Conservation (phyloP, 1,140 invertebrate species). For the Frieseomelitta varia region DNA sequence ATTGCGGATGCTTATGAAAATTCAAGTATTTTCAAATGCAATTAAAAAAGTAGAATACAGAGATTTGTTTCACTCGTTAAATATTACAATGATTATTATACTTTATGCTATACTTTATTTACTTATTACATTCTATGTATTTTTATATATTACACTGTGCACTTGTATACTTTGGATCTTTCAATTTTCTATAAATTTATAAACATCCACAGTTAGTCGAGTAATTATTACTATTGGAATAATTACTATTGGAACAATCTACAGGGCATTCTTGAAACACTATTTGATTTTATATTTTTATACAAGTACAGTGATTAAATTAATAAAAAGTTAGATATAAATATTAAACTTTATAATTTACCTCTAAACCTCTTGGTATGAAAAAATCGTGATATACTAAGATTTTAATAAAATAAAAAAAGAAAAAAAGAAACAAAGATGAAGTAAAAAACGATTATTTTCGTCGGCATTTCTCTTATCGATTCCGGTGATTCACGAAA, state of each 20-base stretch:
- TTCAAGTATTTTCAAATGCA: not conserved
- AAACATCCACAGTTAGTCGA: not conserved
- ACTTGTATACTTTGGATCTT: not conserved
- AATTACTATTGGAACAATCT: not conserved
- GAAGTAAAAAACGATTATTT: conserved; percentile 12
- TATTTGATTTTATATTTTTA: not conserved
- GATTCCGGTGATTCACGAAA: not conserved
- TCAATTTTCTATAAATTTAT: not conserved
- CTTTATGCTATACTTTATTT: not conserved
- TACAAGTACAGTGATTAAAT: not conserved
- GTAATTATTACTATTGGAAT: not conserved
- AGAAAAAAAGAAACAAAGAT: not conserved
- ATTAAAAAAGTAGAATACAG: too few relatives aligned
- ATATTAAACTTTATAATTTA: not conserved
- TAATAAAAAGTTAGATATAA: not conserved
- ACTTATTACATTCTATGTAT: not conserved
- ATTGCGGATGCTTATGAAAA: not conserved
- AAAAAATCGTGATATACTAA: not conserved
- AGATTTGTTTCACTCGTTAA: too few relatives aligned
- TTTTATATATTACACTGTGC: not conserved
- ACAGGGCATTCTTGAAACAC: not conserved
- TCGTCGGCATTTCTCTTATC: conserved; percentile 16
- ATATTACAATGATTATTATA: too few relatives aligned
- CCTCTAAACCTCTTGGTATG: not conserved
- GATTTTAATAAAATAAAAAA: not conserved